phyloP scores from a whole-genome alignment of 2,113 vertebrate species.

The Phaetusa simplex region DNA sequence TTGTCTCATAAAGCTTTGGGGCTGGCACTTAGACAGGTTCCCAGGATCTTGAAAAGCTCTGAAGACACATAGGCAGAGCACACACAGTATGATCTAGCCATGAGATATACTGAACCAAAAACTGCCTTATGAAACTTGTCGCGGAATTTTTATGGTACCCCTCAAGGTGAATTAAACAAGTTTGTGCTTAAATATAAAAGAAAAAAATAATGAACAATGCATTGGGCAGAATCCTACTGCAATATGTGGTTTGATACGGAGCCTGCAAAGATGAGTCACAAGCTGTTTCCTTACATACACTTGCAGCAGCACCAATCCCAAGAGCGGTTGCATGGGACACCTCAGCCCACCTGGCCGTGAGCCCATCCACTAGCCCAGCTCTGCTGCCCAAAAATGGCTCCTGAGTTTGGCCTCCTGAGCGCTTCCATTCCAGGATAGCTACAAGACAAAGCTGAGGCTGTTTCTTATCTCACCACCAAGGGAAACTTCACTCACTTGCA shows the following conservation, averaged over 20 bases:
- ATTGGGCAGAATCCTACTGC: background rate
- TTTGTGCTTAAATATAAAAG: background rate
- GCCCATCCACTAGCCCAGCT: accelerated
- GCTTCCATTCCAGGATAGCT: background rate
- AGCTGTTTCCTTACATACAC: background rate
- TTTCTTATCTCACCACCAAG: background rate
- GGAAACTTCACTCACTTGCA: background rate
- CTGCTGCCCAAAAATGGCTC: background rate
- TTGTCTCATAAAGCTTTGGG: background rate
- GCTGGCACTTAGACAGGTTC: background rate
- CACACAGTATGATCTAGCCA: background rate
- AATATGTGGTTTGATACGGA: accelerated
- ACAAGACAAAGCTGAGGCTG: background rate
- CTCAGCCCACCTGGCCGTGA: accelerated
- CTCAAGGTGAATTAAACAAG: background rate
- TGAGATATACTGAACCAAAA: background rate
- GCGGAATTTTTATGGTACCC: background rate
- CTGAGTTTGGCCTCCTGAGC: background rate
- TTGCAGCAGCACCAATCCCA: background rate
- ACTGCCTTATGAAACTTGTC: background rate
- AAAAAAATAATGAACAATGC: background rate
- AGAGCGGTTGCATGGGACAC: accelerated
- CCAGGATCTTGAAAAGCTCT: background rate
- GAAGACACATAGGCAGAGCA: background rate
- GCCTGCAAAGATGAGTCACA: too few species aligned